phyloP scores from a whole-genome alignment of 2,113 vertebrate genomes.

The Zosterops lateralis region DNA sequence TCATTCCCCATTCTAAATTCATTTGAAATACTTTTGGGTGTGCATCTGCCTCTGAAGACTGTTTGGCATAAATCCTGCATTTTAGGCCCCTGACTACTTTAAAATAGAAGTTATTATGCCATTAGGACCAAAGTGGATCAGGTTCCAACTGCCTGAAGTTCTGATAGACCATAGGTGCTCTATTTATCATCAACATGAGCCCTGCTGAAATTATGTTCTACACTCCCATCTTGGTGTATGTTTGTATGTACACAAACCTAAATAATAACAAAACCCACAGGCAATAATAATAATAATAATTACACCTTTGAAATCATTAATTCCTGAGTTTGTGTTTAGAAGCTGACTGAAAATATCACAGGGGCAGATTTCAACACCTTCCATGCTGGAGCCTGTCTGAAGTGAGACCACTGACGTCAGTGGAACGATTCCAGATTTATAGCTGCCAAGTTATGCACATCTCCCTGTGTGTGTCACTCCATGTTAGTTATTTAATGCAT shows the following conservation, averaged over 20 bases:
- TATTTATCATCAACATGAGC: neutral
- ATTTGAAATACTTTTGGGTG: neutral
- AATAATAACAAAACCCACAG: neutral
- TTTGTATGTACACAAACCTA: neutral
- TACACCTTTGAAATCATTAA: neutral
- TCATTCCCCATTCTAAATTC: neutral
- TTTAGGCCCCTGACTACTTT: neutral
- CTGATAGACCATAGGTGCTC: neutral
- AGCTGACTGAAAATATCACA: constrained; percentile 33
- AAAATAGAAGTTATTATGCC: neutral
- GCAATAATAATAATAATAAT: neutral
- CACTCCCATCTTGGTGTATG: neutral
- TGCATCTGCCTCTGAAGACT: neutral
- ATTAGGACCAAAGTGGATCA: neutral
- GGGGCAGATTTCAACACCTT: constrained; percentile 45
- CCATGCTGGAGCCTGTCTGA: neutral
- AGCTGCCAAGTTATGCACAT: constrained; percentile 64
- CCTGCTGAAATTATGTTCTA: neutral
- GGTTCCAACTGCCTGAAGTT: neutral
- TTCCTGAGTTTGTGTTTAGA: constrained; percentile 7
- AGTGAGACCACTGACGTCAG: constrained; percentile 57
- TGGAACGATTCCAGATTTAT: constrained; percentile 57
- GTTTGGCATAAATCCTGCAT: neutral
- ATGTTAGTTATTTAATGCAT: constrained; percentile 52
- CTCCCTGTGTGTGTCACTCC: constrained; percentile 36